Percentiles rank a stretch among this genome's conserved stretches.
Conservation (phyloP, 2,888 invertebrate genomes). For the Antitype chi region DNA sequence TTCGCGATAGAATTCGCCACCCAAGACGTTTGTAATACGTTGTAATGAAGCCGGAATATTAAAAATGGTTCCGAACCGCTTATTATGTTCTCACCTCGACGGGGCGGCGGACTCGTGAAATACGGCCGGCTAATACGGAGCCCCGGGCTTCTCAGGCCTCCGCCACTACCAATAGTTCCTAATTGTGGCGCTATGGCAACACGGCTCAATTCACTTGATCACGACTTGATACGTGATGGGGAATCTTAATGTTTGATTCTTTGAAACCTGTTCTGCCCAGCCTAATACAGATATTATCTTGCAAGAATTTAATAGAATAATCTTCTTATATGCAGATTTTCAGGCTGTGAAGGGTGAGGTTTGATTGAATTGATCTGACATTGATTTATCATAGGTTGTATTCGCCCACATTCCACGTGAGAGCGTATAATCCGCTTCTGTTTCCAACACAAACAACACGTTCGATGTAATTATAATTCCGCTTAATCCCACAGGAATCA, state of each 20-base stretch:
- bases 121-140: conserved; percentile 87
- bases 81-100: conserved; percentile 90
- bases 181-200: conserved; percentile 82
- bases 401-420: background rate
- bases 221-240: conserved; percentile 60
- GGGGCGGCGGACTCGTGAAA: conserved; percentile 87
- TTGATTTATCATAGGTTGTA: background rate
- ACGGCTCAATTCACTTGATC: conserved; percentile 60
- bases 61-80: conserved; percentile 89
- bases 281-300: conserved; percentile 33
- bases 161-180: conserved; percentile 76
- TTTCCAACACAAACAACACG: background rate
- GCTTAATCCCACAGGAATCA: conserved; percentile 29
- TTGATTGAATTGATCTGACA: conserved; percentile 5
- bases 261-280: conserved; percentile 31
- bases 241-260: conserved; percentile 51
- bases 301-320: conserved; percentile 13
- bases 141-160: conserved; percentile 71
- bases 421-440: background rate
- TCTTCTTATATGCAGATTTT: conserved; percentile 5
- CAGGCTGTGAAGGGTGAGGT: background rate
- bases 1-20: conserved; percentile 91
- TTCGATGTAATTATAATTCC: conserved; percentile 16
- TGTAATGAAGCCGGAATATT: conserved; percentile 90
- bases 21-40: conserved; percentile 90